Conservation (phyloP, 35 echinoderm and acorn worm genomes). For the Lytechinus pictus region DNA sequence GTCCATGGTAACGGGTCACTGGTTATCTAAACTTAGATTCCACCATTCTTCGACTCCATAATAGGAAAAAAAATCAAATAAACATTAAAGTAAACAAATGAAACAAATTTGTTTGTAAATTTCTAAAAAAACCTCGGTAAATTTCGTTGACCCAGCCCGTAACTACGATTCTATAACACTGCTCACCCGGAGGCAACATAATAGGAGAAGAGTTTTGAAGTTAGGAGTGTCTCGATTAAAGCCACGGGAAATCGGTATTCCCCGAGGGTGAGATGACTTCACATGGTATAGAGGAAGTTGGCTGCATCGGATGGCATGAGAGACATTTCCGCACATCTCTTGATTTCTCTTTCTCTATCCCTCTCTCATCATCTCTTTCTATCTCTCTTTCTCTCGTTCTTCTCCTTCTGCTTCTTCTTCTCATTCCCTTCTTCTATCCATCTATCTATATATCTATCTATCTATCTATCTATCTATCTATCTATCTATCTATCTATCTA, state of each 20-base stretch:
- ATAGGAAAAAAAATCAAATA: too few relatives aligned
- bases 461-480: background rate
- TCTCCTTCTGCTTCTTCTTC: background rate
- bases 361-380: background rate
- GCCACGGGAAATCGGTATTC: background rate
- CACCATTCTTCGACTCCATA: too few relatives aligned
- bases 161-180: background rate
- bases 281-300: background rate
- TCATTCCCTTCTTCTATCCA: background rate
- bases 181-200: background rate
- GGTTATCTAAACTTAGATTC: too few relatives aligned
- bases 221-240: background rate
- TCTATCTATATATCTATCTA: background rate
- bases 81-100: too few relatives aligned
- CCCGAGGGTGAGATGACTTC: background rate
- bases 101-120: too few relatives aligned
- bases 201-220: constrained; percentile 11
- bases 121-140: too few relatives aligned
- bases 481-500: background rate
- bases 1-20: too few relatives aligned
- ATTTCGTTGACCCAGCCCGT: background rate
- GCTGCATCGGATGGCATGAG: background rate
- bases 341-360: background rate
- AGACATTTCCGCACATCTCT: background rate
- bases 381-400: background rate